Evolutionary conservation across 1,140 invertebrate genomes (phyloP), one percentile per base, ranked within the genome.

Genomic region (Lepidurus arcticus): DNA sequence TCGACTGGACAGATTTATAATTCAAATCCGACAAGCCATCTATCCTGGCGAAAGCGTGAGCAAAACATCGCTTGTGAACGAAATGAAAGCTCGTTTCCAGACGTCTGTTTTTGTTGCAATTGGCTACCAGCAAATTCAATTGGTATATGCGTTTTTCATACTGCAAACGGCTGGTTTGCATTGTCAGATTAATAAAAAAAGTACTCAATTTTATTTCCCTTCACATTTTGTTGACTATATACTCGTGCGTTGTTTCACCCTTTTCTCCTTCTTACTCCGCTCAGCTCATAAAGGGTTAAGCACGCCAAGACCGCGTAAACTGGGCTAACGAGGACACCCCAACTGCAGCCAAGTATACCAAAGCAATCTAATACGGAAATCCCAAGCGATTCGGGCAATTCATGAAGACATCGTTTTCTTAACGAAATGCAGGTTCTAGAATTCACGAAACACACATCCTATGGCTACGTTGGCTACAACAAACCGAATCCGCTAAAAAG

Each of bases 51-150:
- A 65, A 65, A n/a, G 53, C 21, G 53, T 65, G 45, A 65, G 53
- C 53, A 65, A 65, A 9, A 65, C 53, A 65, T 65, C 53, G n/a
- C 21, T 21, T 65, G 16, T 9, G 21, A 65, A 65, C 53, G 53
- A 65, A 65, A 65, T 65, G 16, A 65, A 65, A 65, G 53, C 53
- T 65, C 53, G 53, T 65, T 65, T 65, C 53, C 53, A 21, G 53
- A 65, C 34, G 34, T 34, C 34, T 34, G 1, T 65, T 65, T 65
- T 65, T 65, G 4, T 16, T 65, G 53, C 9, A 65, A 65, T 65
- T 21, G 53, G 16, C 13, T 34, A 34, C 34, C 34, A 34, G 34
- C 34, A 3, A 34, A 34, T 34, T 34, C 34, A 2, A 34, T 34
- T 34, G 34, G 34, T 34, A 34, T 34, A 34, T 34, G 34, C 34